Conservation (phyloP, 2,113 vertebrate genomes). For the Riparia riparia region DNA sequence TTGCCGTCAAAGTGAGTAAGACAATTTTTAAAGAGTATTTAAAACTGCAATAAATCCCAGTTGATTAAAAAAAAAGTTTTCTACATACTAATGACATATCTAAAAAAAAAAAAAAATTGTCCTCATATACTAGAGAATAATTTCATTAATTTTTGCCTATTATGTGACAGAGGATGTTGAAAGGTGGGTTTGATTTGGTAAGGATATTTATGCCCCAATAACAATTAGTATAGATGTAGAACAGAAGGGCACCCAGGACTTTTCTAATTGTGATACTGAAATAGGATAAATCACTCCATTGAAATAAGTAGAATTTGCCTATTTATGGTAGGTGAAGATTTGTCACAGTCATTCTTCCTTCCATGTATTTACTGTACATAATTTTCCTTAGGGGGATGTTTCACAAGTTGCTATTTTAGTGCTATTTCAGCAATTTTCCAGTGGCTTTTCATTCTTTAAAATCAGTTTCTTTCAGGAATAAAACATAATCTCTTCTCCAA, state of each 20-base stretch:
- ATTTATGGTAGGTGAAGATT: background rate
- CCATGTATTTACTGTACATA: background rate
- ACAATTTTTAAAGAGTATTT: background rate
- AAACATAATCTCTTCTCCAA: background rate
- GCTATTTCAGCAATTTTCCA: background rate
- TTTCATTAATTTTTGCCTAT: background rate
- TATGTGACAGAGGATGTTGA: background rate
- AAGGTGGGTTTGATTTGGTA: background rate
- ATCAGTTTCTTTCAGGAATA: background rate
- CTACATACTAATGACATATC: background rate
- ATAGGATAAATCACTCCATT: background rate
- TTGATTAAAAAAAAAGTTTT: background rate
- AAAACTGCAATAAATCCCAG: background rate
- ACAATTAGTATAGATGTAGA: background rate
- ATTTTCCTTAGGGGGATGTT: accelerated
- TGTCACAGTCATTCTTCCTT: background rate
- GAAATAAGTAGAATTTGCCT: background rate
- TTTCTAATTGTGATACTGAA: background rate
- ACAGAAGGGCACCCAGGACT: background rate
- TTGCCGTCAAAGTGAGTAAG: background rate
- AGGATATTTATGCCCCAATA: background rate
- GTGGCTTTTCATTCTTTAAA: background rate
- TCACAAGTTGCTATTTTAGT: background rate
- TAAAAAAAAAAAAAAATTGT: background rate
- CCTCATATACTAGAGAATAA: background rate